Evolutionary conservation across 2,797 vertebrate genomes (phyloP).

Genomic region (Notolabrus celidotus): DNA sequence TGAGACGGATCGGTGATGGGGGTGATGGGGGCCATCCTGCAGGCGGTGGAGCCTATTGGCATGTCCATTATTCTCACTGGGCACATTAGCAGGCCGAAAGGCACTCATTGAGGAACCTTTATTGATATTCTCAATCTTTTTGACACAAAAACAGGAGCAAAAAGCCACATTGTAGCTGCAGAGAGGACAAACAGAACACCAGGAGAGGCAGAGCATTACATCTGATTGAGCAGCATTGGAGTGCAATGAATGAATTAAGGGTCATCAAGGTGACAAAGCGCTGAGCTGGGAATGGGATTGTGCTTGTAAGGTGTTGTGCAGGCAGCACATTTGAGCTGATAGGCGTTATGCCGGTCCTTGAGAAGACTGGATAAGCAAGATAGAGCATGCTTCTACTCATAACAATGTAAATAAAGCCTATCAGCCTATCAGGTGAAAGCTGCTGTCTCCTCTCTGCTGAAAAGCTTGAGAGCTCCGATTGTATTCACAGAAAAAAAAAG

Average conservation of each 20-base stretch:
- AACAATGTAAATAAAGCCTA: constrained; percentile 62
- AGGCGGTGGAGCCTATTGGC: constrained; percentile 31
- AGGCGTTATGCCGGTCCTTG: constrained; percentile 22
- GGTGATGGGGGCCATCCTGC: constrained; percentile 8
- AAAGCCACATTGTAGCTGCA: neutral
- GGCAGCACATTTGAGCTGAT: constrained; percentile 53
- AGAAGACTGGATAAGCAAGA: constrained; percentile 56
- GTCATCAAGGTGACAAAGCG: constrained; percentile 67
- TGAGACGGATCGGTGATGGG: constrained; percentile 21
- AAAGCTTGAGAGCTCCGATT: constrained; percentile 39
- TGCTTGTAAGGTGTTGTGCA: constrained; percentile 34
- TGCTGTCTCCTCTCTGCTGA: constrained; percentile 36
- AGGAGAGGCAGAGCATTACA: constrained; percentile 27
- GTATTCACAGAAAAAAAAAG: constrained; percentile 32
- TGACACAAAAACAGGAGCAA: constrained; percentile 43
- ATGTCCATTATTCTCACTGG: constrained; percentile 52
- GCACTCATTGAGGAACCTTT: constrained; percentile 40
- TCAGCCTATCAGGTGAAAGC: constrained; percentile 57
- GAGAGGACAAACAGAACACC: constrained; percentile 25
- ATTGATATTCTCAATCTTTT: constrained; percentile 53
- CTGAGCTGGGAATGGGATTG: constrained; percentile 62
- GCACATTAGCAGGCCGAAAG: constrained; percentile 42
- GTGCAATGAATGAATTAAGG: constrained; percentile 48
- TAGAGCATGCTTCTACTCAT: constrained; percentile 28
- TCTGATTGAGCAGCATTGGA: constrained; percentile 18